Evolutionary conservation across 2,888 invertebrate species (phyloP).

Genomic region (Spodoptera littoralis): DNA sequence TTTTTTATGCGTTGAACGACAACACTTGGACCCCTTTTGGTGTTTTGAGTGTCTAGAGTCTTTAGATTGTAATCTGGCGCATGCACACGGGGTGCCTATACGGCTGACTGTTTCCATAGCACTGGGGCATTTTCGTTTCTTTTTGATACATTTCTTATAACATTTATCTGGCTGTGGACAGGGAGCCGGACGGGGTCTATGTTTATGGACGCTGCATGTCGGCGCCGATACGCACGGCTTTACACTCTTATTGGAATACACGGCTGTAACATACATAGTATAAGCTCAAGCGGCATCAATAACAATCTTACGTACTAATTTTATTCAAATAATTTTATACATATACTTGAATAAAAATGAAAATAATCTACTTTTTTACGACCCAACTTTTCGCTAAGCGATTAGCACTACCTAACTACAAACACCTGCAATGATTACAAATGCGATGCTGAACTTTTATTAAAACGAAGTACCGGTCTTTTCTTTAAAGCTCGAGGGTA

Average conservation of each 20-base stretch:
- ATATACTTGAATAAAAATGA: too few relatives aligned
- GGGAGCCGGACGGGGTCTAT: constrained; percentile 76
- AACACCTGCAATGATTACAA: too few relatives aligned
- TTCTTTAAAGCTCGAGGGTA: too few relatives aligned
- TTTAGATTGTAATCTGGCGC: constrained; percentile 69
- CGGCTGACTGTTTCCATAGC: constrained; percentile 73
- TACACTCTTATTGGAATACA: constrained; percentile 65
- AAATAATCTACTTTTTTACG: too few relatives aligned
- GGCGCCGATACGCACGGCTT: constrained; percentile 81
- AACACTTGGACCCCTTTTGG: constrained; percentile 11
- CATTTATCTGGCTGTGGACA: constrained; percentile 80
- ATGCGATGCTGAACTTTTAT: too few relatives aligned
- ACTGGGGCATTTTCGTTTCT: constrained; percentile 75
- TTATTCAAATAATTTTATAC: too few relatives aligned
- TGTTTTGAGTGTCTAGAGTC: constrained; percentile 64
- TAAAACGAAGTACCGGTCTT: too few relatives aligned
- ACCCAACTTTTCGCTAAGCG: too few relatives aligned
- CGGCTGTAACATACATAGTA: constrained; percentile 66
- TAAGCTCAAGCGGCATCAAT: too few relatives aligned
- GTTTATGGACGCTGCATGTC: constrained; percentile 76
- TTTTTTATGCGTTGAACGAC: constrained; percentile 66
- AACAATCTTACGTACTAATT: too few relatives aligned
- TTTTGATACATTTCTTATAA: constrained; percentile 72
- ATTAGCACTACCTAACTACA: too few relatives aligned
- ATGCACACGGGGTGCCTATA: constrained; percentile 71